Conservation (phyloP, 2,797 vertebrate species). For the Leptoclinus maculatus region DNA sequence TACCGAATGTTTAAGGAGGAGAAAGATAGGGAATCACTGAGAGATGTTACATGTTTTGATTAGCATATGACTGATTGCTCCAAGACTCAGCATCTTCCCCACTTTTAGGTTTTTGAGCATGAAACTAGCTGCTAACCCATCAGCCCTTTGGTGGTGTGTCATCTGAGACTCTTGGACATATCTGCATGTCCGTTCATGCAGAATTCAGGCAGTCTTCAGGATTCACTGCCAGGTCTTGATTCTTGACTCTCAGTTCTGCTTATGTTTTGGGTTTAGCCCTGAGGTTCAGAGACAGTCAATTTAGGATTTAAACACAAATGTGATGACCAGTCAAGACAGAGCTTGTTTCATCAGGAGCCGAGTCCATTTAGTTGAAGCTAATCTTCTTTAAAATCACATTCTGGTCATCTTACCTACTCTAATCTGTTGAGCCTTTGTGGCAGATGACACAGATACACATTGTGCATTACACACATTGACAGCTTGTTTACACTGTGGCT, state of each 20-base stretch:
- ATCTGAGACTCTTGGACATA: slow-evolving; percentile 7
- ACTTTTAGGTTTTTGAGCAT: not conserved
- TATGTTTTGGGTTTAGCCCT: slow-evolving; percentile 25
- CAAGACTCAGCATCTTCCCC: slow-evolving; percentile 18
- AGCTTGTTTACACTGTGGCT: slow-evolving; percentile 68
- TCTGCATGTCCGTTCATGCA: slow-evolving; percentile 45
- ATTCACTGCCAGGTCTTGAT: slow-evolving; percentile 35
- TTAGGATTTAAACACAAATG: slow-evolving; percentile 44
- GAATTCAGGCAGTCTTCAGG: slow-evolving; percentile 15
- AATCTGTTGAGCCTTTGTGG: slow-evolving; percentile 45
- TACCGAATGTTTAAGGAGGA: slow-evolving; percentile 26
- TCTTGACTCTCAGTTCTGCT: slow-evolving; percentile 41
- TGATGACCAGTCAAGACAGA: slow-evolving; percentile 33
- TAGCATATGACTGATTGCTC: not conserved
- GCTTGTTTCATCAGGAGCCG: slow-evolving; percentile 21
- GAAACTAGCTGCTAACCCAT: slow-evolving; percentile 23
- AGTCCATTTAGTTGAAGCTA: slow-evolving; percentile 34
- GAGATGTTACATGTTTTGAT: slow-evolving; percentile 38
- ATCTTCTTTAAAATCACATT: slow-evolving; percentile 48
- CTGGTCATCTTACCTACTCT: slow-evolving; percentile 25
- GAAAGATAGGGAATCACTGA: slow-evolving; percentile 32
- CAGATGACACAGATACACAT: slow-evolving; percentile 44
- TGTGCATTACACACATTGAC: slow-evolving; percentile 45
- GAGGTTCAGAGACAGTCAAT: slow-evolving; percentile 23
- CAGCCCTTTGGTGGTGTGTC: slow-evolving; percentile 23